Percentiles rank a stretch among this genome's conserved stretches.
phyloP scores from a whole-genome alignment of 2,888 invertebrate genomes.

The Brachynemurus nebulosus region DNA sequence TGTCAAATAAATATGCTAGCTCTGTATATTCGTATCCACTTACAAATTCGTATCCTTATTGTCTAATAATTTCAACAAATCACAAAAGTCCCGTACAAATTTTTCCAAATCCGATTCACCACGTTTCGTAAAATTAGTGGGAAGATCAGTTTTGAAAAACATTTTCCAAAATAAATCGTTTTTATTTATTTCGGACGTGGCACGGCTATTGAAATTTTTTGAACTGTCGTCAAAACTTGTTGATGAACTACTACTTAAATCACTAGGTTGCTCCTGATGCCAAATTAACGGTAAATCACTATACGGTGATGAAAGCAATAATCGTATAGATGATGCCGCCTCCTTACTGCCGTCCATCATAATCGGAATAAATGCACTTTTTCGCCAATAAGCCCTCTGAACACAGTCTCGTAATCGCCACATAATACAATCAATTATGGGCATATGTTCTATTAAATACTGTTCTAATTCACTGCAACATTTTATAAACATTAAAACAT shows the following conservation, averaged over 20 bases:
- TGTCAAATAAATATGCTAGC: not conserved
- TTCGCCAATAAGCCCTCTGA: constrained; percentile 45
- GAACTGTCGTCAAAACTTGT: constrained; percentile 3
- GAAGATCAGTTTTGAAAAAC: constrained; percentile 2
- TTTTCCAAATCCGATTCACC: constrained; percentile 28
- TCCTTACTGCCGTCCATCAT: constrained; percentile 37
- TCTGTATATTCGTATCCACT: too few species aligned
- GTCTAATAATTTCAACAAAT: constrained; percentile 55
- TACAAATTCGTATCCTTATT: constrained; percentile 84
- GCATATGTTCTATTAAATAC: constrained; percentile 68
- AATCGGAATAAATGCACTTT: constrained; percentile 34
- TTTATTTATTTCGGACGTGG: not conserved
- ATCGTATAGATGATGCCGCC: constrained; percentile 41
- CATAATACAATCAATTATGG: constrained; percentile 56
- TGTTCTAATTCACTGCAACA: constrained; percentile 48
- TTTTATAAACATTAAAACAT: constrained; percentile 1
- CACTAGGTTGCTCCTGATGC: constrained; percentile 39
- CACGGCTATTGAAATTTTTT: not conserved
- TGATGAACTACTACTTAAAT: constrained; percentile 14
- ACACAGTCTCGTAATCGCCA: constrained; percentile 53
- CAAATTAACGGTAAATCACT: constrained; percentile 50
- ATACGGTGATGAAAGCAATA: constrained; percentile 52
- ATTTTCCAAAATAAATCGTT: constrained; percentile 6
- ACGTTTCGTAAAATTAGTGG: not conserved
- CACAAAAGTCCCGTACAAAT: constrained; percentile 44